Conservation (phyloP, 30 jellyfish, hydroid and myxozoan species). For the Nemopilema nomurai region DNA sequence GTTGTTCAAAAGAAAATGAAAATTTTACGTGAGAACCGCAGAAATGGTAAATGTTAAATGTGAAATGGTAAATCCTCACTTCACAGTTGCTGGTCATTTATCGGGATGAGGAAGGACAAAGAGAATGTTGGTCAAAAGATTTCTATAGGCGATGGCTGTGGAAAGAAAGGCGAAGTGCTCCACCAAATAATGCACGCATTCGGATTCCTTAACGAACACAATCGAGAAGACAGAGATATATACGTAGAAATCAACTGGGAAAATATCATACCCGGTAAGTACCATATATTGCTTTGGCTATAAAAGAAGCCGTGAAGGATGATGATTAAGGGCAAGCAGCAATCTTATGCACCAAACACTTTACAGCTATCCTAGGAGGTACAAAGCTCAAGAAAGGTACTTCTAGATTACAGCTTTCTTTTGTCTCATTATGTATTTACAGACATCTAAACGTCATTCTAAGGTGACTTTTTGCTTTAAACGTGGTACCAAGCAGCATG, state of each 20-base stretch:
- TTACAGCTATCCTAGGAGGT: too few species aligned
- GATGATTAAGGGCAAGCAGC: neutral
- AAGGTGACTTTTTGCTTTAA: too few species aligned
- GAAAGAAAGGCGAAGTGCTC: conserved; percentile 29
- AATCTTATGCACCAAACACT: too few species aligned
- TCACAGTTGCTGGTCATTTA: conserved; percentile 14
- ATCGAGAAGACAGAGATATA: conserved; percentile 38
- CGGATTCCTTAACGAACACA: conserved; percentile 49
- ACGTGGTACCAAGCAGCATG: too few species aligned
- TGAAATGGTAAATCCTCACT: too few species aligned
- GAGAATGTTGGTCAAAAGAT: conserved; percentile 22
- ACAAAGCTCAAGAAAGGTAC: neutral
- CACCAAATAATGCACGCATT: conserved; percentile 49
- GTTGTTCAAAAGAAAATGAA: too few species aligned
- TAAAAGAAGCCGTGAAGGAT: too few species aligned
- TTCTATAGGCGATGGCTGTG: conserved; percentile 22
- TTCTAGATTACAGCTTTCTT: neutral
- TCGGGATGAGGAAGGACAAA: conserved; percentile 18
- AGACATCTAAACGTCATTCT: too few species aligned
- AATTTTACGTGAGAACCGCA: too few species aligned
- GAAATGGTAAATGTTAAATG: too few species aligned
- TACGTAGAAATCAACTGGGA: conserved; percentile 37
- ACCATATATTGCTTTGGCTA: neutral
- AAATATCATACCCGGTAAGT: conserved; percentile 16
- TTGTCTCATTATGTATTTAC: too few species aligned